Evolutionary conservation across 2,888 invertebrate genomes (phyloP), one percentile per base, ranked within the genome.

Genomic region (Aquatica leii): DNA sequence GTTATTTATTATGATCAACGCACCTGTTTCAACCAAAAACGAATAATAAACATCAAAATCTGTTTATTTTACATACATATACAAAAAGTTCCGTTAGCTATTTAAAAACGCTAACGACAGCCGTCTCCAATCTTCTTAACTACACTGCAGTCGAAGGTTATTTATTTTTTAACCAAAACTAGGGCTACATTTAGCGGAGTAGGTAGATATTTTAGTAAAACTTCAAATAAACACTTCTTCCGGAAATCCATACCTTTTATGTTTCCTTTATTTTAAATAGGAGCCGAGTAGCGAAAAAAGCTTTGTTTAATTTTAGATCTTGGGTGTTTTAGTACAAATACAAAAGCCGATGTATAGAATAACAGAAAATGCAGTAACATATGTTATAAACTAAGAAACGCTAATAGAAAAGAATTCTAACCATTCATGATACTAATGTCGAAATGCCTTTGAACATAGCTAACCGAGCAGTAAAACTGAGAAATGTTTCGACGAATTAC

Each of bases 121-220:
- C 74, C 73, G 74, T 73, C 66, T 71, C 66, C 65, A 71, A 74
- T 76, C 74, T 70, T 67, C 69, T 65, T 65, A 64, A 69, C 68
- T 64, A 53, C 54, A 63, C 59, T 69, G 6, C 71, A 66, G 68
- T 64, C 60, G 66, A 70, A 65, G 67, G 62, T 51, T 76, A 74
- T 75, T 77, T 76, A 75, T 76, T 77, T 76, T 74, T 74, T 74
- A 74, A 73, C 72, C 70, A 71, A 75, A 76, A 53, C 60, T 65
- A 53, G 53, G 57, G 56, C 60, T 61, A 50, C 51, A 65, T 61
- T 61, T 61, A 61, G 57, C 43, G 31, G 46, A 59, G 52, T 59
- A 65, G 65, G 65, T 65, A 61, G 65, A 46, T 60, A 57, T 64
- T 57, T 57, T 24, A 41, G 57, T 57, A 18, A 34, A 49, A 40